These are phyloP conservation scores for Takifugu flavidus DNA, from an alignment of 2,113 vertebrate genomes.

Conservation along the genomic window DNA sequence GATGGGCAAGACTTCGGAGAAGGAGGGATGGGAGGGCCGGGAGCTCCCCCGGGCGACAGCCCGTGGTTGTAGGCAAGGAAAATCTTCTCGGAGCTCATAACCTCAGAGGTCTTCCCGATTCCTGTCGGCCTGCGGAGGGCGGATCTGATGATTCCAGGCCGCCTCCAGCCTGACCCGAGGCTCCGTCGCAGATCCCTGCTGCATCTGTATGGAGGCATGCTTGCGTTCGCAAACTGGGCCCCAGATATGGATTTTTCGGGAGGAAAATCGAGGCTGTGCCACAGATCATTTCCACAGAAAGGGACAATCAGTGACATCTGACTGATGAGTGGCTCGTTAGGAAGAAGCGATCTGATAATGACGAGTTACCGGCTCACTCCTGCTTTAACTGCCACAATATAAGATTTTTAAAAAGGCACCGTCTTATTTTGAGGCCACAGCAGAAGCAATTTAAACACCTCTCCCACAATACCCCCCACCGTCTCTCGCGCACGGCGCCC, in stretches of 20 bases:
- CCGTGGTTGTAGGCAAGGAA: conserved; percentile 47
- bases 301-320: no score
- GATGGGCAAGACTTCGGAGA: conserved; percentile 22
- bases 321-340: no score
- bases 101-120: conserved; percentile 29
- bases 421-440: conserved; percentile 4
- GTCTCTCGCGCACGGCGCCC: neutral
- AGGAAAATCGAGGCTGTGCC: no score
- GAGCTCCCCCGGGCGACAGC: conserved; percentile 53
- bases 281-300: no score
- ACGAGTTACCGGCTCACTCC: no score
- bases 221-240: no score
- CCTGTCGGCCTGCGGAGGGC: conserved; percentile 14
- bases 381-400: no score
- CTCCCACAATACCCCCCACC: neutral
- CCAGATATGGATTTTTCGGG: no score
- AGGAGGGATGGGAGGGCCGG: conserved; percentile 24
- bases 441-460: conserved; percentile 9
- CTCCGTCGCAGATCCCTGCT: no score
- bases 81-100: conserved; percentile 37
- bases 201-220: no score
- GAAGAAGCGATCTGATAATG: no score
- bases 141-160: neutral
- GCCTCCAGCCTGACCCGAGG: no score
- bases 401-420: conserved; percentile 24